phyloP scores from a whole-genome alignment of 2,113 vertebrate genomes.

The Anhinga rufa region DNA sequence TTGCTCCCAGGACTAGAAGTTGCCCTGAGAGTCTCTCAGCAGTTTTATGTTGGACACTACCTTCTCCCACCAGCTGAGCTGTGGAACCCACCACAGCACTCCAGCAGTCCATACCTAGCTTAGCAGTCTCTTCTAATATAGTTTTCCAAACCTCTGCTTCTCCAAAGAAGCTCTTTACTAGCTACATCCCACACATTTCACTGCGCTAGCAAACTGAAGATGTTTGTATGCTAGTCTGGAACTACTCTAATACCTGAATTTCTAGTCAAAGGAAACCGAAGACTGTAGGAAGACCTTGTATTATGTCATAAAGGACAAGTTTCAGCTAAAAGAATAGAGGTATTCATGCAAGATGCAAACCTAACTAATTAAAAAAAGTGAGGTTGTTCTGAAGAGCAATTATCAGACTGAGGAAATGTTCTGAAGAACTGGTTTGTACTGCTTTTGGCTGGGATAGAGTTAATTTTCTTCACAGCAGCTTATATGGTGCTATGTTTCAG shows the following conservation, averaged over 20 bases:
- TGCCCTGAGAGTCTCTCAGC: neutral
- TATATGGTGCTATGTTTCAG: neutral
- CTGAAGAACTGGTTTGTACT: neutral
- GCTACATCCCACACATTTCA: neutral
- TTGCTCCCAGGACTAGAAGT: neutral
- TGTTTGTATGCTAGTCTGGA: neutral
- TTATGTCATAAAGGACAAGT: neutral
- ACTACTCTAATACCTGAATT: neutral
- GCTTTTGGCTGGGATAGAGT: neutral
- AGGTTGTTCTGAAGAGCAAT: neutral
- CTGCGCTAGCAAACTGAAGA: neutral
- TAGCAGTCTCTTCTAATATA: neutral
- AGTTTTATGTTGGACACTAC: neutral
- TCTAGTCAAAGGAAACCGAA: neutral
- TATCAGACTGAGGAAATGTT: neutral
- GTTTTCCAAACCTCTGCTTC: neutral
- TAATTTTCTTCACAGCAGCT: neutral
- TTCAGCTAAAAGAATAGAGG: neutral
- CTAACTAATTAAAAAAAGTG: neutral
- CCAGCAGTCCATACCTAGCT: accelerated
- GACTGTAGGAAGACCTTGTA: neutral
- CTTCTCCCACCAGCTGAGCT: neutral
- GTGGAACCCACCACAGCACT: neutral
- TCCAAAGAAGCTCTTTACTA: neutral
- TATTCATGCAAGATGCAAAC: neutral